Conservation (phyloP, 1,140 invertebrate species). For the Drosophila erecta region DNA sequence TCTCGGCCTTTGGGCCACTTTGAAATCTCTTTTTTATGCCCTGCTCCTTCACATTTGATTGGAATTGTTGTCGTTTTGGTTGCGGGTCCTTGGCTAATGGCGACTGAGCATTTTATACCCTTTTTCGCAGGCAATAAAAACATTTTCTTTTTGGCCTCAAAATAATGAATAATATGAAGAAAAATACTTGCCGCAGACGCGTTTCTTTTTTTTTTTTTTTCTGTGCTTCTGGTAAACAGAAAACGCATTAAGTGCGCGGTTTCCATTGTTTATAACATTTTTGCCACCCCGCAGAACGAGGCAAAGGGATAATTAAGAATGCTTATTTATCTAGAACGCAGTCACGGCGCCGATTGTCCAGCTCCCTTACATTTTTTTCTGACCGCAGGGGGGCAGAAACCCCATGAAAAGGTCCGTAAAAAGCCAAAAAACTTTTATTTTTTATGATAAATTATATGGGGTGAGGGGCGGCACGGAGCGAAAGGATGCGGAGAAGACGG, state of each 20-base stretch:
- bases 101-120: slow-evolving; percentile 71
- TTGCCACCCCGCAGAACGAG: slow-evolving; percentile 39
- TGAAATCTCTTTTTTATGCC: slow-evolving; percentile 46
- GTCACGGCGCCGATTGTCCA: slow-evolving; percentile 75
- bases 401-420: slow-evolving; percentile 51
- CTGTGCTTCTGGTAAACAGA: slow-evolving; percentile 55
- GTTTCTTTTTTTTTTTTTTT: slow-evolving; percentile 18
- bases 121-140: slow-evolving; percentile 82
- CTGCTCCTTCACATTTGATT: slow-evolving; percentile 62
- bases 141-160: slow-evolving; percentile 69
- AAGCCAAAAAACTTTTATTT: slow-evolving; percentile 72
- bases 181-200: slow-evolving; percentile 64
- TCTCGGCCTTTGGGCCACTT: slow-evolving; percentile 54
- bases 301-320: slow-evolving; percentile 82
- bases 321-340: slow-evolving; percentile 83
- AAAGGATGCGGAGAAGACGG: slow-evolving; percentile 33
- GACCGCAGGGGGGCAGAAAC: slow-evolving; percentile 60
- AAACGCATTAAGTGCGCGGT: slow-evolving; percentile 83
- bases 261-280: slow-evolving; percentile 80
- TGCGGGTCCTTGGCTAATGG: slow-evolving; percentile 58
- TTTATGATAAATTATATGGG: slow-evolving; percentile 55
- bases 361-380: slow-evolving; percentile 31
- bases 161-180: slow-evolving; percentile 83
- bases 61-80: slow-evolving; percentile 35
- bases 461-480: slow-evolving; percentile 28